Conservation (phyloP, 2,797 vertebrate genomes). For the Valencia hispanica region DNA sequence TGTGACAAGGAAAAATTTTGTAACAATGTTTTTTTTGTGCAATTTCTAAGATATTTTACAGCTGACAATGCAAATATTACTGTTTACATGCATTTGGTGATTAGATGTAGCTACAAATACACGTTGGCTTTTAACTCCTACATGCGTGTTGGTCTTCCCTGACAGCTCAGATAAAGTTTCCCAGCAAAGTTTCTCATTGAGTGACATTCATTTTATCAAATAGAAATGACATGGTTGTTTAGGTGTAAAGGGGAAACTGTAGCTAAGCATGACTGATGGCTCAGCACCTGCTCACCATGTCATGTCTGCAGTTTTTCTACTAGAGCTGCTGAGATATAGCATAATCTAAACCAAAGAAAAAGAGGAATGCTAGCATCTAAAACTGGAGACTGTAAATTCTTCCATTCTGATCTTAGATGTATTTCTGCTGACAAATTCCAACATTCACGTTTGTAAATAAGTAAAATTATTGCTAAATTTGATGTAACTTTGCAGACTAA, state of each 20-base stretch:
- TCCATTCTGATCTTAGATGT: not conserved
- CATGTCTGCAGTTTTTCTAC: not conserved
- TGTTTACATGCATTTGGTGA: not conserved
- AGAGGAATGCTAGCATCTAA: not conserved
- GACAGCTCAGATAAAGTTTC: constrained; percentile 29
- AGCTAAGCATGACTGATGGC: constrained; percentile 1
- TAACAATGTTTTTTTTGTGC: not conserved
- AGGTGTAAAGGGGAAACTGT: not conserved
- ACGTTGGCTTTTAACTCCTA: constrained; percentile 27
- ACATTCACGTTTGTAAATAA: not conserved
- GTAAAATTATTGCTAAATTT: not conserved
- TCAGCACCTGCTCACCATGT: not conserved
- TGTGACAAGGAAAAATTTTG: not conserved
- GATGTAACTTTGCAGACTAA: not conserved
- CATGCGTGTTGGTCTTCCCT: constrained; percentile 6
- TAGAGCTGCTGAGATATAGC: not conserved
- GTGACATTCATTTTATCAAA: not conserved
- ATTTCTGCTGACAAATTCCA: not conserved
- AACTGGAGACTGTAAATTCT: not conserved
- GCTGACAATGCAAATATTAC: not conserved
- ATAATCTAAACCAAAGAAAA: not conserved
- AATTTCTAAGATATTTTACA: not conserved
- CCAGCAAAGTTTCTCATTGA: constrained; percentile 9
- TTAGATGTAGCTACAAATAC: constrained; percentile 19
- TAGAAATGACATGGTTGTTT: not conserved